phyloP scores from a whole-genome alignment of 92 coral and sea anemone species.

The Scolanthus callimorphus region DNA sequence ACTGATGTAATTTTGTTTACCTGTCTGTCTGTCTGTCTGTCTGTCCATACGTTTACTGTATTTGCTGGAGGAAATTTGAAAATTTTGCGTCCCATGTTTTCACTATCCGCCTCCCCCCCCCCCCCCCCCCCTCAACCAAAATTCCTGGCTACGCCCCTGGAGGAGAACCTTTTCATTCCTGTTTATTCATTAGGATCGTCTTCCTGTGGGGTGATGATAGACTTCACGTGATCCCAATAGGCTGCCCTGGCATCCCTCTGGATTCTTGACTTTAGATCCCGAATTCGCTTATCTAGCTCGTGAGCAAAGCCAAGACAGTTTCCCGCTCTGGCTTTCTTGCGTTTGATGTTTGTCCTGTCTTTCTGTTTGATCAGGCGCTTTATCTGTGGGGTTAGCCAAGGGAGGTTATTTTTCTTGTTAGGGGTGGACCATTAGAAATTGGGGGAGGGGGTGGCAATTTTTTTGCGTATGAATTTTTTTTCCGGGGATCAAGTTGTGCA shows the following conservation, averaged over 20 bases:
- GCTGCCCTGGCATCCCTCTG: constrained; percentile 30
- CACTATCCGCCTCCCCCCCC: too few relatives aligned
- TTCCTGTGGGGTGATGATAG: constrained; percentile 14
- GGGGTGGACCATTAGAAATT: too few relatives aligned
- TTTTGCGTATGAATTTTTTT: too few relatives aligned
- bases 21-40: constrained; percentile 7
- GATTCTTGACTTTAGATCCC: constrained; percentile 14
- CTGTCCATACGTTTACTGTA: too few relatives aligned
- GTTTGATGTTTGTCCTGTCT: constrained; percentile 21
- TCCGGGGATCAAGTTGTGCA: too few relatives aligned
- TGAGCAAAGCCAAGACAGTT: background rate
- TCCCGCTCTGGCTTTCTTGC: constrained; percentile 6
- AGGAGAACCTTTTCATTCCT: constrained; percentile 4
- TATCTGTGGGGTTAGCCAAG: constrained; percentile 35
- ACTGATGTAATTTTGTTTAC: too few relatives aligned
- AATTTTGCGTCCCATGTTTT: too few relatives aligned
- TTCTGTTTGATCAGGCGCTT: constrained; percentile 18
- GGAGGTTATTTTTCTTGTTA: constrained; percentile 18
- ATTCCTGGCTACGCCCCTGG: too few relatives aligned
- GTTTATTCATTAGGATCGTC: background rate
- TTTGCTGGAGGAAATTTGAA: too few relatives aligned
- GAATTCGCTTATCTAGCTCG: background rate
- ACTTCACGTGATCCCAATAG: constrained; percentile 1
- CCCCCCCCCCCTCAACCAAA: too few relatives aligned
- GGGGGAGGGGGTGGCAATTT: too few relatives aligned